These are phyloP conservation scores for Hozukius guyotensis DNA, from an alignment of 2,797 vertebrate genomes.

Conservation along the genomic window DNA sequence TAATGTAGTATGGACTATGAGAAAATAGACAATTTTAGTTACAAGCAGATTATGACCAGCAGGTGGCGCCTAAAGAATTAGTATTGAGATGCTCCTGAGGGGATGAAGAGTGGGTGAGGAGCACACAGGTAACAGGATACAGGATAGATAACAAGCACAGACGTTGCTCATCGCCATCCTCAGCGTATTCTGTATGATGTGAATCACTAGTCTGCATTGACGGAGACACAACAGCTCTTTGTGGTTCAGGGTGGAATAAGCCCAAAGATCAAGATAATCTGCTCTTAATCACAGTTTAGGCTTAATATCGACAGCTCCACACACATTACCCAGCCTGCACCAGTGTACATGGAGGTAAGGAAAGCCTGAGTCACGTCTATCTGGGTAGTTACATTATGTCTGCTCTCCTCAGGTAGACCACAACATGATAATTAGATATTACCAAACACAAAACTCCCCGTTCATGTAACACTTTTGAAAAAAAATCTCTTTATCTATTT, in stretches of 20 bases:
- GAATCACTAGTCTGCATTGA: conserved; percentile 7
- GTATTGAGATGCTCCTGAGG: conserved; percentile 4
- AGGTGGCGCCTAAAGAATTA: conserved; percentile 73
- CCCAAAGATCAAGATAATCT: conserved; percentile 50
- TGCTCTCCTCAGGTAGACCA: conserved; percentile 16
- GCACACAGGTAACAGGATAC: background rate
- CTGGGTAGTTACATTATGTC: conserved; percentile 30
- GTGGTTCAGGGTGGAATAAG: conserved; percentile 40
- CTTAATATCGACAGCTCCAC: conserved; percentile 5
- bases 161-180: background rate
- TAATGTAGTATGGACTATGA: background rate
- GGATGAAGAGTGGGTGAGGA: background rate
- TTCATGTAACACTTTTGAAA: background rate
- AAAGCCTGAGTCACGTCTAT: conserved; percentile 62
- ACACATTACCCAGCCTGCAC: conserved; percentile 40
- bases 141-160: background rate
- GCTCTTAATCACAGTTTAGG: conserved; percentile 18
- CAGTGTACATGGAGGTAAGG: conserved; percentile 21
- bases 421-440: conserved; percentile 34
- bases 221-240: conserved; percentile 26
- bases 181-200: background rate
- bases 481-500: background rate
- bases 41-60: conserved; percentile 51
- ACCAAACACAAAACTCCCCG: background rate
- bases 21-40: background rate